Conservation (phyloP, 1,140 invertebrate genomes). For the Drosophila sp. region DNA sequence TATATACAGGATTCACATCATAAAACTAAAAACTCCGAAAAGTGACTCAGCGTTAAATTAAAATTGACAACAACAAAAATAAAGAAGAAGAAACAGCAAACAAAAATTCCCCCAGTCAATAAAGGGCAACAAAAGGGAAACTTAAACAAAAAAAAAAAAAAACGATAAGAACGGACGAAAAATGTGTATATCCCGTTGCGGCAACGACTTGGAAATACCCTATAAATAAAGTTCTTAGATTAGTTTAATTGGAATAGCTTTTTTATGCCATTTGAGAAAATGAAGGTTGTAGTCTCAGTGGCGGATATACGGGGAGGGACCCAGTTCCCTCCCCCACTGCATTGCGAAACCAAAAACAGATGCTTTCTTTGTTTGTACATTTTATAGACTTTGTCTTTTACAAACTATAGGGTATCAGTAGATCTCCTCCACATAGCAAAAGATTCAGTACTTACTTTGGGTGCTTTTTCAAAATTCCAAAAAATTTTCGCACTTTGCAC, state of each 20-base stretch:
- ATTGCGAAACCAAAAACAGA: too few species aligned
- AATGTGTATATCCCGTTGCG: not conserved
- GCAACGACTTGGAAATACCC: not conserved
- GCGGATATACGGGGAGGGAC: too few species aligned
- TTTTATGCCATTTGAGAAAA: too few species aligned
- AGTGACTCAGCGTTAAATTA: slow-evolving; percentile 44
- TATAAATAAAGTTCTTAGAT: too few species aligned
- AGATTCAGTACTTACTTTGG: not conserved
- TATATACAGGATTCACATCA: slow-evolving; percentile 21
- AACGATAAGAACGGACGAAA: not conserved
- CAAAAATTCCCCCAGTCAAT: slow-evolving; percentile 28
- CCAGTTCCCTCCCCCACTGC: too few species aligned
- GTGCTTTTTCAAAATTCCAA: not conserved
- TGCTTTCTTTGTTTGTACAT: too few species aligned
- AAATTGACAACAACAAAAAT: slow-evolving; percentile 26
- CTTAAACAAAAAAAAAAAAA: slow-evolving; percentile 42
- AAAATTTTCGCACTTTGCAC: slow-evolving; percentile 2
- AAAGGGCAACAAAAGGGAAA: slow-evolving; percentile 56
- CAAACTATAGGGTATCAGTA: not conserved
- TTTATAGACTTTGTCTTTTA: too few species aligned
- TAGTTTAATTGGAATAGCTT: too few species aligned
- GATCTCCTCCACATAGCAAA: not conserved
- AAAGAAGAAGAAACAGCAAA: slow-evolving; percentile 40
- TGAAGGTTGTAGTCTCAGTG: too few species aligned
- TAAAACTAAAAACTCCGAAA: slow-evolving; percentile 17